Conservation (phyloP, 1,140 invertebrate genomes). For the Battus philenor region DNA sequence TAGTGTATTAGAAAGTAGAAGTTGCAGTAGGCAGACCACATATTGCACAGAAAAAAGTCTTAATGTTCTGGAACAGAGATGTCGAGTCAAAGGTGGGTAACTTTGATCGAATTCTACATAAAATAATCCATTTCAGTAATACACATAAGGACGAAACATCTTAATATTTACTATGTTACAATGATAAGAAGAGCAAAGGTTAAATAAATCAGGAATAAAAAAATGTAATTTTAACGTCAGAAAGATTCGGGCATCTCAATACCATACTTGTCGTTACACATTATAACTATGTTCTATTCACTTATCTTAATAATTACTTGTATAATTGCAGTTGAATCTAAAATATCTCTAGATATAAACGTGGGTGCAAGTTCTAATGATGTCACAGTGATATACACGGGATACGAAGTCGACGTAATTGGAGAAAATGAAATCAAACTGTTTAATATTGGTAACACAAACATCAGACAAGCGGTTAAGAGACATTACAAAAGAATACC, state of each 20-base stretch:
- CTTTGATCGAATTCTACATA: too few relatives aligned
- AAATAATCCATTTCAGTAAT: too few relatives aligned
- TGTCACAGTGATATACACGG: conserved; percentile 20
- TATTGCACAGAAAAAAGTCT: too few relatives aligned
- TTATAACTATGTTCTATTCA: too few relatives aligned
- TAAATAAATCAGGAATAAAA: too few relatives aligned
- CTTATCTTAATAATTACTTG: conserved; percentile 12
- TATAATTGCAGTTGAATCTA: conserved; percentile 16
- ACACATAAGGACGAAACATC: not conserved
- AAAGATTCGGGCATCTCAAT: too few relatives aligned
- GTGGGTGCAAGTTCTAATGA: conserved; percentile 18
- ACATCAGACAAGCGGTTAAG: conserved; percentile 29
- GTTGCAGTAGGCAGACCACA: too few relatives aligned
- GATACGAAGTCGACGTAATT: conserved; percentile 23
- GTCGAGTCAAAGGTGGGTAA: too few relatives aligned
- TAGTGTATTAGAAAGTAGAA: too few relatives aligned
- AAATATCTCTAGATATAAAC: conserved; percentile 24
- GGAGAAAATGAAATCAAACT: conserved; percentile 21
- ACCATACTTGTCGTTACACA: too few relatives aligned
- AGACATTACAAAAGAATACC: conserved; percentile 28
- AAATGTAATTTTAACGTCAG: too few relatives aligned
- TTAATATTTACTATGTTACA: not conserved
- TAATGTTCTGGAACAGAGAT: too few relatives aligned
- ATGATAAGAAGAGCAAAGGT: not conserved
- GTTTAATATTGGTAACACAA: conserved; percentile 20